Percentiles rank a stretch among this genome's conserved stretches.
These are phyloP conservation scores for Nephila pilipes DNA, from an alignment of 1,140 invertebrate species.

Conservation along the genomic window DNA sequence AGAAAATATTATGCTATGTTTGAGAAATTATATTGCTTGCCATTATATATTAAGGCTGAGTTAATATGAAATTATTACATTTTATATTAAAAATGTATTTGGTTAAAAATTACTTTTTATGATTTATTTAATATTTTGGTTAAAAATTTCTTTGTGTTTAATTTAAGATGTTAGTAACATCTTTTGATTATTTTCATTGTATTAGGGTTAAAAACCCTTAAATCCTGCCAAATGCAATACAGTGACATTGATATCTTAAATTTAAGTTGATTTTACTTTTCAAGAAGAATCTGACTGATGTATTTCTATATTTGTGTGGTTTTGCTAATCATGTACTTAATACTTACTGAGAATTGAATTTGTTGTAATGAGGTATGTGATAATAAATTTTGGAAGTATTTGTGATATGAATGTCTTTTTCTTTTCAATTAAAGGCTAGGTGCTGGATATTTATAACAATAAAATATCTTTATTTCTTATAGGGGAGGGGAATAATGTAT, in stretches of 20 bases:
- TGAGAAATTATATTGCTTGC: too few relatives aligned
- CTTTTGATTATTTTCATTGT: background rate
- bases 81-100: too few relatives aligned
- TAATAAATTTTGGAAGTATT: conserved; percentile 17
- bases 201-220: background rate
- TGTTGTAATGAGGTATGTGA: background rate
- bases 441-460: too few relatives aligned
- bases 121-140: too few relatives aligned
- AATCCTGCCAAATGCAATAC: background rate
- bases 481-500: too few relatives aligned
- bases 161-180: too few relatives aligned
- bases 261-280: conserved; percentile 10
- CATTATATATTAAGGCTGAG: too few relatives aligned
- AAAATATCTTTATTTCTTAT: too few relatives aligned
- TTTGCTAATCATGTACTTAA: conserved; percentile 31
- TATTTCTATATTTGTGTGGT: conserved; percentile 21
- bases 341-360: background rate
- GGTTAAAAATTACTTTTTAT: too few relatives aligned
- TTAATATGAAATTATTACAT: too few relatives aligned
- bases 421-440: background rate
- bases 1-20: too few relatives aligned
- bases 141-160: too few relatives aligned
- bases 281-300: background rate
- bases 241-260: background rate
- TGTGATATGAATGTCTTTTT: background rate